phyloP scores from a whole-genome alignment of 2,888 invertebrate species.

The Bibio marci region DNA sequence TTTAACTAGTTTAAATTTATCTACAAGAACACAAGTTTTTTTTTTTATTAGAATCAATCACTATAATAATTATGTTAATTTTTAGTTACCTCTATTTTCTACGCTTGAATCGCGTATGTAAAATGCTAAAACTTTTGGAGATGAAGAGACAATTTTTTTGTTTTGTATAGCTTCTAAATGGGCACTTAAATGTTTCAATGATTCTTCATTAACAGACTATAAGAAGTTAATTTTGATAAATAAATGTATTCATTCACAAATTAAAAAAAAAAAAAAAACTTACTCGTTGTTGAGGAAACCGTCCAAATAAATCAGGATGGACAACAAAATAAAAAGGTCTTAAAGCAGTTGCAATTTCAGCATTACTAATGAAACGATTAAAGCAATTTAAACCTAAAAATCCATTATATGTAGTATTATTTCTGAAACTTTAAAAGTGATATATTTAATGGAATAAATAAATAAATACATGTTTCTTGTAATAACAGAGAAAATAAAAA shows the following conservation, averaged over 20 bases:
- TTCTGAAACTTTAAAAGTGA: too few relatives aligned
- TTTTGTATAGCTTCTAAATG: conserved; percentile 60
- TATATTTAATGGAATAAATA: too few relatives aligned
- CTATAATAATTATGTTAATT: not conserved
- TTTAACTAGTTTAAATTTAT: conserved; percentile 53
- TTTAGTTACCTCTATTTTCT: conserved; percentile 2
- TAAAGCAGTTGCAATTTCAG: conserved; percentile 77
- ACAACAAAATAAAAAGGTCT: conserved; percentile 90
- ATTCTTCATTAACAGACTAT: conserved; percentile 76
- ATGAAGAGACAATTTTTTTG: conserved; percentile 36
- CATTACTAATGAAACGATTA: conserved; percentile 38
- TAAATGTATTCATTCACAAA: conserved; percentile 3
- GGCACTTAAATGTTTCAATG: conserved; percentile 72
- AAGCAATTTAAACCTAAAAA: too few relatives aligned
- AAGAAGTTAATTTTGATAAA: conserved; percentile 21
- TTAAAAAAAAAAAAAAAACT: conserved; percentile 14
- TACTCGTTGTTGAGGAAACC: conserved; percentile 78
- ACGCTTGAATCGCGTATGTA: conserved; percentile 42
- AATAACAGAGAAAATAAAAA: too few relatives aligned
- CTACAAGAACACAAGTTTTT: conserved; percentile 25
- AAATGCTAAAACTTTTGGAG: conserved; percentile 52
- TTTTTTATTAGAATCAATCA: too few relatives aligned
- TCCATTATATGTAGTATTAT: too few relatives aligned
- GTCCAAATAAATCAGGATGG: conserved; percentile 89
- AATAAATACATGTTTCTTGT: too few relatives aligned